Evolutionary conservation across 2,797 vertebrate genomes (phyloP).

Genomic region (Crenichthys baileyi): DNA sequence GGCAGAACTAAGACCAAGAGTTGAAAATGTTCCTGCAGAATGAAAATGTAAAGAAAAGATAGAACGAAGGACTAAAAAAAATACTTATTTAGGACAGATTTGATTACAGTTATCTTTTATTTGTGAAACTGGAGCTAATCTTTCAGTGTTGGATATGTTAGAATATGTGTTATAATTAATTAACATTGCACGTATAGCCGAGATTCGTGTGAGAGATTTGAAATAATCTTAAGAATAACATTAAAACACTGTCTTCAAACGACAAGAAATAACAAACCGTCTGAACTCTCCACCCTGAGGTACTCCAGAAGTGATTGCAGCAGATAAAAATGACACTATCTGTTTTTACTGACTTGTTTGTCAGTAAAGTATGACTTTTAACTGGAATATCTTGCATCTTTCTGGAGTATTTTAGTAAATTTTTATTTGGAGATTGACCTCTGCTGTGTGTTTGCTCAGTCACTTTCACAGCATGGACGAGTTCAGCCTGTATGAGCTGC

Average conservation of each 20-base stretch:
- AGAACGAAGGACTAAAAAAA: background rate
- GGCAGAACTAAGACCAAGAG: background rate
- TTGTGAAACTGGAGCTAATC: background rate
- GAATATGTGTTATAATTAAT: background rate
- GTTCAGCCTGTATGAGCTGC: conserved; percentile 94
- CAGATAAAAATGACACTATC: background rate
- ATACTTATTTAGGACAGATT: background rate
- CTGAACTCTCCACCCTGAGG: background rate
- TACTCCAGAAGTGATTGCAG: background rate
- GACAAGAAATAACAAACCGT: background rate
- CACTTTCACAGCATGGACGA: conserved; percentile 98
- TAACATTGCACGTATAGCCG: background rate
- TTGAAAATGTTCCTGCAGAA: background rate
- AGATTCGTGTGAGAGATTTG: background rate
- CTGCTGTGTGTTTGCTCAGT: conserved; percentile 64
- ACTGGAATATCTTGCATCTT: background rate
- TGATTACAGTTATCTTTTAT: background rate
- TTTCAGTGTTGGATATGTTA: background rate
- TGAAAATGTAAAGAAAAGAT: background rate
- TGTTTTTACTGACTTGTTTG: background rate
- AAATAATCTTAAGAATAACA: background rate
- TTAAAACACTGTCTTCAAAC: background rate
- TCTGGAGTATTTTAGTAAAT: background rate
- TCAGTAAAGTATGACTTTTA: background rate
- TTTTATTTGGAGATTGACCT: background rate